Conservation (phyloP, 2,797 vertebrate genomes). For the Falco novaeseelandiae region DNA sequence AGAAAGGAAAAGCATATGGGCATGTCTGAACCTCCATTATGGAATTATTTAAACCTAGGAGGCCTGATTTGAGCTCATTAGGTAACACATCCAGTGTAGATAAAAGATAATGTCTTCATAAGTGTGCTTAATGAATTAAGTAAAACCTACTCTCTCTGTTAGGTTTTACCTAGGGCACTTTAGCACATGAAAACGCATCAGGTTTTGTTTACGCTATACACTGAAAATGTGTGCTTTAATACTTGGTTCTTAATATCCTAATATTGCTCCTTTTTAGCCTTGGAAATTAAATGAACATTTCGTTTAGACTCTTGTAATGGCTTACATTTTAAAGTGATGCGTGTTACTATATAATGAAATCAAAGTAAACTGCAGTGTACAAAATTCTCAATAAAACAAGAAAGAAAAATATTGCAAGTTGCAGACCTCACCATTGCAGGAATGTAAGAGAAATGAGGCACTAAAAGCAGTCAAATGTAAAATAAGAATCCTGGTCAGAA, state of each 20-base stretch:
- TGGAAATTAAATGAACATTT: background rate
- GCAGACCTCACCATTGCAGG: background rate
- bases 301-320: background rate
- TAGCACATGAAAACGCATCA: background rate
- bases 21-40: background rate
- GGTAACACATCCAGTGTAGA: background rate
- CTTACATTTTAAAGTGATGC: background rate
- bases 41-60: background rate
- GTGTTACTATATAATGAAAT: background rate
- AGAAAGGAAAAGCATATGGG: background rate
- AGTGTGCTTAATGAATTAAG: background rate
- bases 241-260: background rate
- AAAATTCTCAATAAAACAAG: background rate
- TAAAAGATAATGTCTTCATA: background rate
- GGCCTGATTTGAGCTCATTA: background rate
- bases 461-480: background rate
- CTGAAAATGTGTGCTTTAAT: background rate
- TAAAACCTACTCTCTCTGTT: background rate
- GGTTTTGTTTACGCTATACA: background rate
- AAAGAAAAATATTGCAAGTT: background rate
- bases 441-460: background rate
- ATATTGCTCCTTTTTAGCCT: background rate
- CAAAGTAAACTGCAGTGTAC: background rate
- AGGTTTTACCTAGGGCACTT: background rate
- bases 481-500: background rate